A percentile compares a stretch with the other conserved stretches of the same genome.
These are phyloP conservation scores for Nyctereutes procyonoides DNA, from an alignment of 2,113 vertebrate species.

Conservation along the genomic window DNA sequence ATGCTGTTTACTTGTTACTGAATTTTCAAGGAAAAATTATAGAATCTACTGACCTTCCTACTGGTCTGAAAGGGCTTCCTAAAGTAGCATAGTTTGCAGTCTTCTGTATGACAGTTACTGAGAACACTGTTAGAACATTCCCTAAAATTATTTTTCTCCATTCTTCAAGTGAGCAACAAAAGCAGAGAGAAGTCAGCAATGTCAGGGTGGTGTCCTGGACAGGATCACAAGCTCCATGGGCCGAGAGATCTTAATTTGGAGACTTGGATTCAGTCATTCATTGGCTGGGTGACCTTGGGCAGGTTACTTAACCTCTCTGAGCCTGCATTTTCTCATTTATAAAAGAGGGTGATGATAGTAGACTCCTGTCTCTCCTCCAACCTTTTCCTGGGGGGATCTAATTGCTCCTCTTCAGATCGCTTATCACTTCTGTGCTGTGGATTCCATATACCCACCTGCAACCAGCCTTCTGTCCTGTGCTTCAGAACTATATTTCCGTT, in stretches of 20 bases:
- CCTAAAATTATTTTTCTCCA: background rate
- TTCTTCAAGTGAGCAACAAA: background rate
- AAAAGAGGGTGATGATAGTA: background rate
- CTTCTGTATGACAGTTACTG: background rate
- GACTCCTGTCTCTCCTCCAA: background rate
- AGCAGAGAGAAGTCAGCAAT: background rate
- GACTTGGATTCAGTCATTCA: background rate
- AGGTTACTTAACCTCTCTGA: background rate
- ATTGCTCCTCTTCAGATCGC: background rate
- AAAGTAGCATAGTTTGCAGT: background rate
- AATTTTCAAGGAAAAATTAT: slow-evolving; percentile 25
- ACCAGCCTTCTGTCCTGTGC: background rate
- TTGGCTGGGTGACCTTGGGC: background rate
- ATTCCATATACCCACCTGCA: background rate
- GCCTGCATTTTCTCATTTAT: background rate
- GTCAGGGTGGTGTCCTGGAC: background rate
- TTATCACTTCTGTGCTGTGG: background rate
- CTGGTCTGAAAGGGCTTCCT: background rate
- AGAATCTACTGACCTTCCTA: background rate
- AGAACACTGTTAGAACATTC: background rate
- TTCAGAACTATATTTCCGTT: background rate
- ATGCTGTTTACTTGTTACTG: background rate
- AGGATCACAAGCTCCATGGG: background rate
- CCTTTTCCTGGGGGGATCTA: background rate
- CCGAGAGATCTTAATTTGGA: background rate